These are phyloP conservation scores for Eretmochelys imbricata DNA, from an alignment of 2,113 vertebrate species.

Conservation along the genomic window DNA sequence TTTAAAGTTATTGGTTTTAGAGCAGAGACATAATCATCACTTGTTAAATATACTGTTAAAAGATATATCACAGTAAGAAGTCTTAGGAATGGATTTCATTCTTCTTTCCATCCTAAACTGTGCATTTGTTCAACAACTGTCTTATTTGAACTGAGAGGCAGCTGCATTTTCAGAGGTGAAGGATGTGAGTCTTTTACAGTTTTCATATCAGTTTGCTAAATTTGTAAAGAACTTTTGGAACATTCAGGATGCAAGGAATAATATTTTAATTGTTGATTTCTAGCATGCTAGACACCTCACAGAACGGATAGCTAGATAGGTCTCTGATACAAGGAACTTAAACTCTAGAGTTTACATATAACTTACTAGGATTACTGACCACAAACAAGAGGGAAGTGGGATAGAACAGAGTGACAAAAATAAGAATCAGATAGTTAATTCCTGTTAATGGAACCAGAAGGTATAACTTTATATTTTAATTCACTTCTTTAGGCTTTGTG, in stretches of 20 bases:
- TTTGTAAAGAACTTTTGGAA: not conserved
- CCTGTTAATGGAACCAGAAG: not conserved
- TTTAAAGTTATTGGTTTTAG: not conserved
- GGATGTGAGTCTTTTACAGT: fast-evolving
- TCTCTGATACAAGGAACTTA: not conserved
- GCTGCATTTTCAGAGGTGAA: fast-evolving
- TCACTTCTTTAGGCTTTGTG: not conserved
- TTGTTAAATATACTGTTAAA: not conserved
- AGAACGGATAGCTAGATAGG: not conserved
- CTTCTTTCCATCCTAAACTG: not conserved
- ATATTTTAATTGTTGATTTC: not conserved
- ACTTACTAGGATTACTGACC: not conserved
- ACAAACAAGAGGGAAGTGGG: fast-evolving
- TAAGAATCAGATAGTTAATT: not conserved
- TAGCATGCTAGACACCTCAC: not conserved
- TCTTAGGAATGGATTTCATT: not conserved
- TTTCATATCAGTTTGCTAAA: fast-evolving
- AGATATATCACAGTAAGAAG: not conserved
- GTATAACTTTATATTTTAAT: not conserved
- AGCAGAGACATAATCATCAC: not conserved
- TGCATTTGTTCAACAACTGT: fast-evolving
- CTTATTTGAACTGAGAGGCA: fast-evolving
- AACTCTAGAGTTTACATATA: not conserved
- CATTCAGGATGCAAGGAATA: fast-evolving
- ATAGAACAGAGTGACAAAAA: fast-evolving